Evolutionary conservation across 1,140 invertebrate species (phyloP), one percentile per base, ranked within the genome.

Genomic region (Metaphire vulgaris): DNA sequence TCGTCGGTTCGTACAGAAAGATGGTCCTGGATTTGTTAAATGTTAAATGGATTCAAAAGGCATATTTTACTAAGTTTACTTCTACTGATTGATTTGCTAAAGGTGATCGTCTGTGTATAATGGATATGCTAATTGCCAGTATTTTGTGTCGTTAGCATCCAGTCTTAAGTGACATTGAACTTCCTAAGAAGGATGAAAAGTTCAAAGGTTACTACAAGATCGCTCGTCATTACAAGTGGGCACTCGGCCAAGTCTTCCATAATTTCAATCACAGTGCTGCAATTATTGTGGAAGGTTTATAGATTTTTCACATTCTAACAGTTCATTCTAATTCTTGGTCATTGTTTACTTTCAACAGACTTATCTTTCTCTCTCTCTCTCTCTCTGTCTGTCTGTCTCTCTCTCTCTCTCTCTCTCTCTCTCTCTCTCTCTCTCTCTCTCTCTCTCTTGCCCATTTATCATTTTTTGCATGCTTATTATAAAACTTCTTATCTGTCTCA

Each of bases 131-230:
- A n/a, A n/a, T n/a, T n/a, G n/a, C n/a, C n/a, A n/a, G n/a, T 65
- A 31, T 33, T 33, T n/a, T 21, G 2, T 32, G 29, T 94, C n/a
- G n/a, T n/a, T n/a, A 93, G 88, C 95, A 98, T 88, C 96, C 96
- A 29, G 94, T 98, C 86, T 90, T 92, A 80, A 92, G 90, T 29
- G 93, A 96, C 80, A 95, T 98, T 78, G 88, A 89, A 67, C 89
- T 98, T 72, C 91, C 93, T 33, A 90, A 90, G 41, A 92, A 92
- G 82, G 94, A 98, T 74, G 92, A 92, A 81, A 97, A 97, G 86
- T 97, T 97, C 81, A 91, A 91, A 81, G 96, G 96, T 0, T 99
- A 99, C 86, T 99, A 95, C 84, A 96, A 97, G 87, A 98, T 99
- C 79, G 91, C 97, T 0, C 89, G 96, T 0, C 97, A 99, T 86